Percentiles rank a stretch among this genome's conserved stretches.
Evolutionary conservation across 2,888 invertebrate genomes (phyloP).

Genomic region (Blastobasis adustella): DNA sequence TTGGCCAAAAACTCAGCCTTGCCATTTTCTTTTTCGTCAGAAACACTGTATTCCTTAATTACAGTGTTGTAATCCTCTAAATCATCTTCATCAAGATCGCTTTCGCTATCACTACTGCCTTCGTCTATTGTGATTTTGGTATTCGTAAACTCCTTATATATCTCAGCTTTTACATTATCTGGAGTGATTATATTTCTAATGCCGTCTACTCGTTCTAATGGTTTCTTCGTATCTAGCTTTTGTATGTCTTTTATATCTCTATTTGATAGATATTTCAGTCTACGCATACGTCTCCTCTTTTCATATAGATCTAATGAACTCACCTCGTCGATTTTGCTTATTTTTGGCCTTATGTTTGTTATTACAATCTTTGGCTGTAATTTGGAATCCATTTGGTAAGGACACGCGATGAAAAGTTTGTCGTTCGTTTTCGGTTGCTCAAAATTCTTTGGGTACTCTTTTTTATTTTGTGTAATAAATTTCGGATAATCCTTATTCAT

Average conservation of each 20-base stretch:
- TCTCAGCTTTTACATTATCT: constrained; percentile 52
- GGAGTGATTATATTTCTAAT: constrained; percentile 50
- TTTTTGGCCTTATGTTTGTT: constrained; percentile 46
- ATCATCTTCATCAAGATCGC: constrained; percentile 67
- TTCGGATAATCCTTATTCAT: constrained; percentile 38
- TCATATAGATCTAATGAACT: constrained; percentile 73
- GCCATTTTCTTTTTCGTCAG: constrained; percentile 52
- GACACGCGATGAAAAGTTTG: constrained; percentile 52
- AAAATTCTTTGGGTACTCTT: constrained; percentile 34
- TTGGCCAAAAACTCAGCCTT: constrained; percentile 77
- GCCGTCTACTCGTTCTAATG: constrained; percentile 26
- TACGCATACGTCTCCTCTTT: constrained; percentile 59
- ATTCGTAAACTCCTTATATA: constrained; percentile 51
- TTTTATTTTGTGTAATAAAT: constrained; percentile 29
- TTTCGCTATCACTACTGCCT: constrained; percentile 56
- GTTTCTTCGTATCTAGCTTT: constrained; percentile 32
- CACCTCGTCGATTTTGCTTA: constrained; percentile 43
- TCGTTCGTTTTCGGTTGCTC: constrained; percentile 44
- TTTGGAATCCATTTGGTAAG: constrained; percentile 56
- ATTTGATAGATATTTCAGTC: constrained; percentile 52
- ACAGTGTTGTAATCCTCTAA: constrained; percentile 65
- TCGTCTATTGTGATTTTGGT: constrained; percentile 43
- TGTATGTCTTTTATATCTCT: constrained; percentile 29
- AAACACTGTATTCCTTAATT: constrained; percentile 55
- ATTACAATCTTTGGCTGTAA: constrained; percentile 56